Evolutionary conservation across 2,113 vertebrate genomes (phyloP).

Genomic region (Symphodus melops): DNA sequence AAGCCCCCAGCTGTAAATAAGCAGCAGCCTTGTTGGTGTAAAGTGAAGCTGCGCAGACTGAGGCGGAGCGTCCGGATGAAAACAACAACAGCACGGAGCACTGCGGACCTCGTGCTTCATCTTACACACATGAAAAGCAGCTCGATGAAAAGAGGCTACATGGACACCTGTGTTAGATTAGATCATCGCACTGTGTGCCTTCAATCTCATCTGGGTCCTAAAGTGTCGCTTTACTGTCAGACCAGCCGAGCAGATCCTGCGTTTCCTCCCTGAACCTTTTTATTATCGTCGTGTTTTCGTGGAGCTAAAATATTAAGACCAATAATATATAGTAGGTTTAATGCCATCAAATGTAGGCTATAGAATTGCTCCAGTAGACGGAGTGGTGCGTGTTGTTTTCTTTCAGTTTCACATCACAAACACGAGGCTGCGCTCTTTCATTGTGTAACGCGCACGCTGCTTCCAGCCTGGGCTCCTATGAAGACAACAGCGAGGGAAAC

Average conservation of each 20-base stretch:
- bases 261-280: no score
- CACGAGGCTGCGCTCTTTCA: background rate
- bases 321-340: no score
- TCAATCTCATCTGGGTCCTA: no score
- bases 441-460: background rate
- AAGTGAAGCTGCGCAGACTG: background rate
- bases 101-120: slow-evolving; percentile 68
- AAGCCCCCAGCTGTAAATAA: background rate
- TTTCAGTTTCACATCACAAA: background rate
- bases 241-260: no score
- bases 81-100: slow-evolving; percentile 46
- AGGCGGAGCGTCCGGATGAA: slow-evolving; percentile 26
- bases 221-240: no score
- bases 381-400: background rate
- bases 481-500: slow-evolving; percentile 54
- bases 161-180: background rate
- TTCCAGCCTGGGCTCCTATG: slow-evolving; percentile 24
- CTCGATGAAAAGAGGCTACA: slow-evolving; percentile 9
- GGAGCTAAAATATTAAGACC: background rate
- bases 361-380: no score
- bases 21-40: background rate
- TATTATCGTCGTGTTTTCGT: background rate
- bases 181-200: no score
- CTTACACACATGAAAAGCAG: slow-evolving; percentile 12
- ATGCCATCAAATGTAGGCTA: no score